phyloP scores from a whole-genome alignment of 2,797 vertebrate species.

The Leucoraja ocellata region DNA sequence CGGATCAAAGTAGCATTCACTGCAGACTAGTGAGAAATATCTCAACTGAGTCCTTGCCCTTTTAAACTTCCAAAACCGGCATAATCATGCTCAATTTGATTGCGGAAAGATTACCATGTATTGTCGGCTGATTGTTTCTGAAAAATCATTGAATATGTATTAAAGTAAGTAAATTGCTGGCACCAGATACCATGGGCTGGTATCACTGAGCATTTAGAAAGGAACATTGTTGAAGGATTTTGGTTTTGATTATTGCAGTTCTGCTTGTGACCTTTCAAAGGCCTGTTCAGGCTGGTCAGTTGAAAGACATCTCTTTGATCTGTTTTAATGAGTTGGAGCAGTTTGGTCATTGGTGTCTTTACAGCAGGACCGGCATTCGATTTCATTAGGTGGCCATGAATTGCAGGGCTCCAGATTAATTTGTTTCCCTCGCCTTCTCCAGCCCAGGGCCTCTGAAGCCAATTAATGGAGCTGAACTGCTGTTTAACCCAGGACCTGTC shows the following conservation, averaged over 20 bases:
- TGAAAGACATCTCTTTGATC: not conserved
- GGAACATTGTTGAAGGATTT: not conserved
- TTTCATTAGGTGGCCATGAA: not conserved
- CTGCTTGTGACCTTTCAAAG: not conserved
- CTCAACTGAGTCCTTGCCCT: constrained; percentile 32
- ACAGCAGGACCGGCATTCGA: not conserved
- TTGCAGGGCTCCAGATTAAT: not conserved
- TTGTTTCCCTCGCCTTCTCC: not conserved
- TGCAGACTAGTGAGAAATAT: constrained; percentile 27
- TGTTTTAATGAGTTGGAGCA: not conserved
- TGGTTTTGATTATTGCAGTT: not conserved
- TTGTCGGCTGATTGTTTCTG: not conserved
- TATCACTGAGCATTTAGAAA: not conserved
- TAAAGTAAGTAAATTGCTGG: constrained; percentile 41
- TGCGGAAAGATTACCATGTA: not conserved
- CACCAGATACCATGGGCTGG: not conserved
- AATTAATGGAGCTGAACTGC: not conserved
- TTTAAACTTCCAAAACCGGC: not conserved
- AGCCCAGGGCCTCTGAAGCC: not conserved
- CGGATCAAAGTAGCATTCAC: constrained; percentile 38
- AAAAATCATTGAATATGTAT: not conserved
- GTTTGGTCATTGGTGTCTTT: not conserved
- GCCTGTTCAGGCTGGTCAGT: not conserved
- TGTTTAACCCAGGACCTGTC: not conserved
- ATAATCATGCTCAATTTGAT: not conserved